Evolutionary conservation across 2,113 vertebrate genomes (phyloP).

Genomic region (Poeciliopsis prolifica): DNA sequence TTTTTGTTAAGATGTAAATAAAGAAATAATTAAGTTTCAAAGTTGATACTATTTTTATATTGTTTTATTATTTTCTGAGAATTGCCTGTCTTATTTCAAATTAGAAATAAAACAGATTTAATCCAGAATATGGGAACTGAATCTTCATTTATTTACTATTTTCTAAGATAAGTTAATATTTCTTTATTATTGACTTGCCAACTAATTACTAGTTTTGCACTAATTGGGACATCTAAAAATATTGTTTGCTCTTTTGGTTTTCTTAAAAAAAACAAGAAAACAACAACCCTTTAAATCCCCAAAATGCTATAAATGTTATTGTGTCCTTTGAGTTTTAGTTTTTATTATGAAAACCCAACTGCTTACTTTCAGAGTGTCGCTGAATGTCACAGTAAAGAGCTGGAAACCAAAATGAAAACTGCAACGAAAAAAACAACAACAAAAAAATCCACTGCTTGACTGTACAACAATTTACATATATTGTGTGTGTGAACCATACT

Average conservation of each 20-base stretch:
- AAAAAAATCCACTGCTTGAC: neutral
- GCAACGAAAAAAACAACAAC: neutral
- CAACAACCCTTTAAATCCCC: too few species aligned
- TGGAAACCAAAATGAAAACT: neutral
- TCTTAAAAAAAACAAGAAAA: too few species aligned
- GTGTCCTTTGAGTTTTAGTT: too few species aligned
- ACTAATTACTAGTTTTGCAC: neutral
- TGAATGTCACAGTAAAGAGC: too few species aligned
- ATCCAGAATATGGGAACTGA: neutral
- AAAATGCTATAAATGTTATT: too few species aligned
- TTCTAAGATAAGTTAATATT: neutral
- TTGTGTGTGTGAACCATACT: constrained; percentile 11
- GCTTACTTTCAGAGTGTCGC: too few species aligned
- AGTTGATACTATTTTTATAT: neutral
- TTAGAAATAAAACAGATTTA: neutral
- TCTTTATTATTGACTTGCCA: neutral
- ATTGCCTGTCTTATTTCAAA: neutral
- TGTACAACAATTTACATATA: neutral
- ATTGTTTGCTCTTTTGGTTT: too few species aligned
- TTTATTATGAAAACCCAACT: too few species aligned
- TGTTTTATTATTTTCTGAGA: neutral
- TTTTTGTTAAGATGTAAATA: neutral
- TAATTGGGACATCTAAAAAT: too few species aligned
- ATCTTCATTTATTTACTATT: neutral
- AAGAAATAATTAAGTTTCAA: neutral